Evolutionary conservation across 1,140 invertebrate species (phyloP), one percentile per base, ranked within the genome.

Genomic region (Musca domestica): DNA sequence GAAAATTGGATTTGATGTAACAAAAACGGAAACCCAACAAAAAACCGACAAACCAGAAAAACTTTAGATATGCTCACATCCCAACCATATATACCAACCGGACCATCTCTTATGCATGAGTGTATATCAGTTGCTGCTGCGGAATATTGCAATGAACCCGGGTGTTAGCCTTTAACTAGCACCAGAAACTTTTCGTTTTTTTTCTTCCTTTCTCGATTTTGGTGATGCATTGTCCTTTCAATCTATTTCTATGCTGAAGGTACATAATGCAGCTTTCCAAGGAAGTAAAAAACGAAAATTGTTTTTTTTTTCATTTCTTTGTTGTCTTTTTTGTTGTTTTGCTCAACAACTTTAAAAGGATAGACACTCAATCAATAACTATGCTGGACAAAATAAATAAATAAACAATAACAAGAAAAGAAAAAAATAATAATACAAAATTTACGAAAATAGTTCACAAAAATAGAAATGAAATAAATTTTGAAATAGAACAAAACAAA

Each of bases 1-100:
- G 56, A 61, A 61, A 61, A 61, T 61, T 61, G 56, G 56, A 61
- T 61, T 61, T 61, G 56, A 61, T 61, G 17, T 61, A 61, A 30
- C 27, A 61, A 61, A n/a, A n/a, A 41, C 27, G 27, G 56, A 30
- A 30, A 61, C 25, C 34, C 56, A 30, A 58, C 12, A 17, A 61
- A 61, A 30, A 34, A 19, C 17, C 14, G 27, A n/a, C 27, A 61
- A 27, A 61, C 17, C 25, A 19, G 15, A 41, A 41, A 41, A 41
- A 41, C 34, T 41, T 41, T 41, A 41, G 34, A 41, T 41, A 41
- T 41, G 34, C 34, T 41, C 34, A 30, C 27, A 41, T 41, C 34
- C 34, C 6, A 41, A 41, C 34, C 23, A 58, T n/a, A 58, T 58
- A 30, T 15, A 17, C 25, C 15, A 58, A 12, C 27, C 9, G 34